These are phyloP conservation scores for Ditylenchus dipsaci DNA, from an alignment of 1,140 invertebrate genomes.

Conservation along the genomic window DNA sequence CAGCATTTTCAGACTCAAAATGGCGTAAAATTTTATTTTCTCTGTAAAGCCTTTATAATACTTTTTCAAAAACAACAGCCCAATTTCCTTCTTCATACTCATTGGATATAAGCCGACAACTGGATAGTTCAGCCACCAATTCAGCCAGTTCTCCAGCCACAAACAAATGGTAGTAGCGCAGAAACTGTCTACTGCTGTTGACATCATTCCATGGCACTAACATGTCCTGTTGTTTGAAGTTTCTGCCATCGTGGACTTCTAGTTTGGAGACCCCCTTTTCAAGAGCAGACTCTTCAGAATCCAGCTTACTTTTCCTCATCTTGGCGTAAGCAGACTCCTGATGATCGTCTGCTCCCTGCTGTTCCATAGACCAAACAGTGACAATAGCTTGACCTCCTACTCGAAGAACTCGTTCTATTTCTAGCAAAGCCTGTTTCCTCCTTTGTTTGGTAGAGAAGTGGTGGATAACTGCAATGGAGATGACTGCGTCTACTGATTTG, in stretches of 20 bases:
- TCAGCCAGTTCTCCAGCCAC: conserved; percentile 26
- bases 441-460: conserved; percentile 88
- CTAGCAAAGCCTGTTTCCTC: conserved; percentile 76
- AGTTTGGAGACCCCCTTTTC: conserved; percentile 1
- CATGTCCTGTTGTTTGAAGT: conserved; percentile 85
- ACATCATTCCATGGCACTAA: conserved; percentile 77
- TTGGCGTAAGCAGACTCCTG: conserved; percentile 20
- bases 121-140: conserved; percentile 19
- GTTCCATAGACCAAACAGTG: conserved; percentile 94
- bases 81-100: conserved; percentile 44
- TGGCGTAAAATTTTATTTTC: neutral
- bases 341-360: conserved; percentile 73
- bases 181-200: conserved; percentile 54
- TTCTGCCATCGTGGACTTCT: conserved; percentile 43
- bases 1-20: neutral
- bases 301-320: conserved; percentile 31
- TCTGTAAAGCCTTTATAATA: conserved; percentile 25
- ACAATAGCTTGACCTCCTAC: conserved; percentile 86
- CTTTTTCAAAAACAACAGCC: conserved; percentile 38
- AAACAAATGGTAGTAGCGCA: conserved; percentile 45
- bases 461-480: conserved; percentile 89
- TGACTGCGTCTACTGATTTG: conserved; percentile 84
- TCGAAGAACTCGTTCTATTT: conserved; percentile 77
- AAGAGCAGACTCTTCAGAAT: conserved; percentile 30
- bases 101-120: conserved; percentile 9